Evolutionary conservation across 2,797 vertebrate genomes (phyloP).

Genomic region (Prionace glauca): DNA sequence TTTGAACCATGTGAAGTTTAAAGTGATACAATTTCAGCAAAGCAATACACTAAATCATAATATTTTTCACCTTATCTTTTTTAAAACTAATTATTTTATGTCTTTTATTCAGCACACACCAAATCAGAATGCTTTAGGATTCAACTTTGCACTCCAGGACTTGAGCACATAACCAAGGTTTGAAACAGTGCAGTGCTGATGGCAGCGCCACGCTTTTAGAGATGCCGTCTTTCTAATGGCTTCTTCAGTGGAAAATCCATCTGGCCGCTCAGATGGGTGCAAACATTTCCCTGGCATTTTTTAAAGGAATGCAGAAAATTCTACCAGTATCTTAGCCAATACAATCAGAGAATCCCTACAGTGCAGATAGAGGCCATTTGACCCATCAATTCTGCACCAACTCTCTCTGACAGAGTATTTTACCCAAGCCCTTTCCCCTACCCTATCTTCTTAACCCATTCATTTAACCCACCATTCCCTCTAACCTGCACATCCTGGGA

Average conservation of each 20-base stretch:
- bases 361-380: too few relatives aligned
- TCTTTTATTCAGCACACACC: not conserved
- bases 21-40: not conserved
- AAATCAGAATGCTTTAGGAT: not conserved
- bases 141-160: not conserved
- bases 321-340: not conserved
- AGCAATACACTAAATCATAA: not conserved
- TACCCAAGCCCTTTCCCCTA: too few relatives aligned
- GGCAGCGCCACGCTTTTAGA: not conserved
- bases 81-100: not conserved
- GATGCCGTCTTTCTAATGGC: not conserved
- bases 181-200: not conserved
- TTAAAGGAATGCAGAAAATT: not conserved
- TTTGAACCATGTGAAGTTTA: not conserved
- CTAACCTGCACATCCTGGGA: too few relatives aligned
- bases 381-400: too few relatives aligned
- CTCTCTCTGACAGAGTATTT: too few relatives aligned
- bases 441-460: too few relatives aligned
- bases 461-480: too few relatives aligned
- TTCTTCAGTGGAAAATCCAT: not conserved
- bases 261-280: not conserved
- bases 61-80: not conserved
- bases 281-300: not conserved
- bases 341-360: too few relatives aligned
- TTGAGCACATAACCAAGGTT: not conserved